Base-by-base conservation (phyloP, 2,888 invertebrate genomes). In the Agrotis exclamationis region DNA sequence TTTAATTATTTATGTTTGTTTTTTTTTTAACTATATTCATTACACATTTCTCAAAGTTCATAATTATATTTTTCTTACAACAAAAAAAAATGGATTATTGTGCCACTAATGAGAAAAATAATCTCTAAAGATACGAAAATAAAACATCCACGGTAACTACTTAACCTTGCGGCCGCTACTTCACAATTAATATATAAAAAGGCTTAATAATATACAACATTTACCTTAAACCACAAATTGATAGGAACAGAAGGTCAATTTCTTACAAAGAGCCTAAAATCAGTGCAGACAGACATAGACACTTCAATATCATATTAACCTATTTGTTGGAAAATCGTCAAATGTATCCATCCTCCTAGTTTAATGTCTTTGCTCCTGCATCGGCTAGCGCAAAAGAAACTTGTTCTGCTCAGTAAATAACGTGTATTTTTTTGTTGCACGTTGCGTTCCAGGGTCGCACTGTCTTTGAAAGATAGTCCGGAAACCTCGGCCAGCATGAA, bases 121-220 rank as follows among this genome's bases (percentile, higher is more conserved):
- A 78, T 51, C 39, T 33, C 13, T 48, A 33, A 62, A 60, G 54
- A 63, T 63, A 9, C 22, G 11, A 14, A 45, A 50, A 22, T 48
- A 68, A 63, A 72, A 56, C 51, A 63, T 16, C 33, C 53, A 33
- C 33, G 56, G 5, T 28, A 47, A 3, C 48, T 63, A 53, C 28
- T 54, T 63, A 59, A 54, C 64, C 67, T 64, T 70, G 44, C 47
- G 16, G 0, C 39, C n/a, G 50, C 20, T 62, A 39, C 45, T 76
- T 62, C 48, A 45, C 13, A 63, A 63, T 85, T 84, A 82, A 86
- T 86, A 76, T 80, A 63, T 76, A 79, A 81, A 53, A 59, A 72
- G 76, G 74, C 63, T 80, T 74, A 84, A 78, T 84, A 84, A 83
- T 80, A 83, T 74, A 77, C 72, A 76, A 84, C 44, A 45, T 76